phyloP scores from a whole-genome alignment of 2,113 vertebrate species.

The Psittacula cyanocephala region DNA sequence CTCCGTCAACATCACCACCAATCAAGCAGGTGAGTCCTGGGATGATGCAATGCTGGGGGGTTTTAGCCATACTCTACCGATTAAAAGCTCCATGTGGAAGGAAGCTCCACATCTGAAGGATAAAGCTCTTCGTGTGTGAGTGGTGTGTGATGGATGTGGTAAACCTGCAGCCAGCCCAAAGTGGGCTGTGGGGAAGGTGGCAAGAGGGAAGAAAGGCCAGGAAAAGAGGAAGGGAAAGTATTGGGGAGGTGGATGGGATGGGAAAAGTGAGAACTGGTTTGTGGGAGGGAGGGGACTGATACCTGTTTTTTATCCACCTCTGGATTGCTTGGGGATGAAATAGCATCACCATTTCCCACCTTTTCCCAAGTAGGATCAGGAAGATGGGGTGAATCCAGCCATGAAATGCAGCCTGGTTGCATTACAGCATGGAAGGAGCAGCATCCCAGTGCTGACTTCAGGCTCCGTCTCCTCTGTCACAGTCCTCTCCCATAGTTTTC shows the following conservation, averaged over 20 bases:
- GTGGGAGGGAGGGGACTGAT: background rate
- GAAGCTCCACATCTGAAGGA: accelerated
- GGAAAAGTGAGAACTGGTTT: background rate
- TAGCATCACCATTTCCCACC: accelerated
- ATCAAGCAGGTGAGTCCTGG: conserved; percentile 90
- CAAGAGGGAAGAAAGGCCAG: background rate
- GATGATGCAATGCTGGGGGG: accelerated
- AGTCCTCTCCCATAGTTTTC: background rate
- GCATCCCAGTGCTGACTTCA: background rate
- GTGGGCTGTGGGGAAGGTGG: accelerated
- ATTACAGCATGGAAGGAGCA: background rate
- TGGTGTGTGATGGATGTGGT: background rate
- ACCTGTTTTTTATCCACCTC: background rate
- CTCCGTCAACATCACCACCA: conserved; percentile 97
- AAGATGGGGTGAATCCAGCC: background rate
- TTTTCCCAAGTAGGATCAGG: background rate
- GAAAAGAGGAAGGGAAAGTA: background rate
- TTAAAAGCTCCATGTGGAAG: background rate
- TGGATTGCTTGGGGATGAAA: background rate
- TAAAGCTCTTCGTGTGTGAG: accelerated
- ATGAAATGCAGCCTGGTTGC: background rate
- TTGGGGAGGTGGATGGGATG: background rate
- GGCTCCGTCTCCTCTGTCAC: background rate
- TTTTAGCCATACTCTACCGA: accelerated
- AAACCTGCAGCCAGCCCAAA: background rate